Conservation (phyloP, 1,140 invertebrate species). For the Penaeus japonicus region DNA sequence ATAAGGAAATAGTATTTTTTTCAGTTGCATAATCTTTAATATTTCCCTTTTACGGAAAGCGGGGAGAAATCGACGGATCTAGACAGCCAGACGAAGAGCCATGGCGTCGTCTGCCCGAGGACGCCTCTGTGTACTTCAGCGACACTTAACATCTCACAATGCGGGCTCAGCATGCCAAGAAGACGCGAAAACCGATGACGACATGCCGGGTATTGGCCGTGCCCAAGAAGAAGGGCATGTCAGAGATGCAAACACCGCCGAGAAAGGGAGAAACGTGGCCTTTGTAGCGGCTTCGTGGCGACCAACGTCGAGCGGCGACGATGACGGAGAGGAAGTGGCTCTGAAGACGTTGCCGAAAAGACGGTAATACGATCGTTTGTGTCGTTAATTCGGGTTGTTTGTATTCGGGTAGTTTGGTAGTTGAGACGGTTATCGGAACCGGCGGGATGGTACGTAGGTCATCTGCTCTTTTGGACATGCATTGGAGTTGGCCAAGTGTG, state of each 20-base stretch:
- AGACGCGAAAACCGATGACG: neutral
- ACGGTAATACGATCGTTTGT: neutral
- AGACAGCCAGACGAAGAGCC: neutral
- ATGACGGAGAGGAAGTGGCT: neutral
- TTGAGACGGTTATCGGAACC: too few relatives aligned
- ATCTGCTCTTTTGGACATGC: too few relatives aligned
- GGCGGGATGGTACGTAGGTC: too few relatives aligned
- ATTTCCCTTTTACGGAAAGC: neutral
- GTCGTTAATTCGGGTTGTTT: neutral
- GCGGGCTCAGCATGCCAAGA: neutral
- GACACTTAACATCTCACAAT: neutral
- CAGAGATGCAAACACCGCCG: neutral
- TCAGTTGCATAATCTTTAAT: too few relatives aligned
- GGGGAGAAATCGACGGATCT: neutral
- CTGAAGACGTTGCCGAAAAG: neutral
- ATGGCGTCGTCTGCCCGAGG: slow-evolving; percentile 48
- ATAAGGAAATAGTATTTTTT: too few relatives aligned
- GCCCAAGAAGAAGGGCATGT: neutral
- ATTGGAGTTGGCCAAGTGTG: too few relatives aligned
- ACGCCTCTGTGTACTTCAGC: slow-evolving; percentile 28
- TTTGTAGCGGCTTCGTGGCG: neutral
- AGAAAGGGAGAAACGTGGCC: neutral
- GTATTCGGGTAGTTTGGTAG: neutral
- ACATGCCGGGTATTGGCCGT: neutral
- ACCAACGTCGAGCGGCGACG: neutral